A percentile compares a stretch with the other conserved stretches of the same genome.
Evolutionary conservation across 2,888 invertebrate species (phyloP).

Genomic region (Siphonodentalium dalli): DNA sequence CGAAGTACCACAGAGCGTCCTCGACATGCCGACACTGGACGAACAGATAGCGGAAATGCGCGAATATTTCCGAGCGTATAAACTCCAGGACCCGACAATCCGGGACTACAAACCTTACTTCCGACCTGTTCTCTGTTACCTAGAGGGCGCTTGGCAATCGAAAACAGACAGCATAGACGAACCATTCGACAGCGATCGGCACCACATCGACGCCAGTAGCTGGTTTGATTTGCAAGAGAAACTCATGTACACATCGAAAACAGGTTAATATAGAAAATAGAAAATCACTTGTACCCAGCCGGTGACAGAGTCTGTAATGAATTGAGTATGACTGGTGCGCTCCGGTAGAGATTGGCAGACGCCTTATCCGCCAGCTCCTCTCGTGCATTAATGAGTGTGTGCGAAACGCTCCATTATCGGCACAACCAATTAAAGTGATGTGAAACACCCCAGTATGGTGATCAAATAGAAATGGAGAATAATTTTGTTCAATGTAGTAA

Average conservation of each 20-base stretch:
- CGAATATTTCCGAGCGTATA: constrained; percentile 53
- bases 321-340: no score
- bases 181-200: constrained; percentile 53
- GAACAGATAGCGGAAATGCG: constrained; percentile 49
- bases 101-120: constrained; percentile 50
- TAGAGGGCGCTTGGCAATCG: constrained; percentile 54
- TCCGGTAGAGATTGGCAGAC: no score
- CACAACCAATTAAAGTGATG: no score
- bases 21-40: constrained; percentile 28
- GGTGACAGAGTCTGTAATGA: no score
- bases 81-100: constrained; percentile 34
- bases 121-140: constrained; percentile 48
- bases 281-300: no score
- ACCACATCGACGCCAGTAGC: constrained; percentile 42
- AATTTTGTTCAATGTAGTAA: no score
- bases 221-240: constrained; percentile 51
- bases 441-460: no score
- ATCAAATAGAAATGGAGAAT: no score
- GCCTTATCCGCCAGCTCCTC: no score
- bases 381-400: no score
- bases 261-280: constrained; percentile 40
- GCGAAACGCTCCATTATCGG: no score
- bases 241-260: constrained; percentile 41
- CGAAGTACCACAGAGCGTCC: constrained; percentile 43
- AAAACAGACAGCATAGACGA: constrained; percentile 39